Base-by-base conservation (phyloP, 2,888 invertebrate genomes). In the Sesia bembeciformis region DNA sequence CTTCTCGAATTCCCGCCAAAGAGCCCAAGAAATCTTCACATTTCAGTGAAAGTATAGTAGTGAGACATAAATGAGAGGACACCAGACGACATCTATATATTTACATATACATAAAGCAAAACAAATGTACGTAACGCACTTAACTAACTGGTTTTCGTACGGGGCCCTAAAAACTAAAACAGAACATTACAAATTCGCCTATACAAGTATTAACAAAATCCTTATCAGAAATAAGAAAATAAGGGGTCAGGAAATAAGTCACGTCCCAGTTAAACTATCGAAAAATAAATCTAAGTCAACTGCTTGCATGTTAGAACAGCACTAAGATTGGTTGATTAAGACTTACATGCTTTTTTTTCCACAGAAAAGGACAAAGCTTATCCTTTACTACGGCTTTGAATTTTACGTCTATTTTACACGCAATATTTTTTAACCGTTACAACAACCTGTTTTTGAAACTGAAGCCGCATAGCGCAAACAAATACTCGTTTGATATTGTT, bases 381-480 rank as follows among this genome's bases (percentile, higher is more conserved):
- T 50, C 39, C 50, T 4, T 46, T n/a, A 23, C 23, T 4, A 46
- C 46, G 23, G 23, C 46, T 50, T 50, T 8, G 4, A 50, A 38
- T 52, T 60, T 58, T 54, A 55, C 54, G 54, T 55, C 53, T 52
- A 62, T 62, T 64, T 57, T 49, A 54, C 62, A 67, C 59, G 66
- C 62, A 53, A 63, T 46, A 46, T 8, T 23, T 23, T 23, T 23
- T 23, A 23, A 23, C 23, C 23, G 23, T 6, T 41, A 41, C 41
- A 41, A 41, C 41, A 41, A 5, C 2, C 7, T 41, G 41, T 41
- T 23, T 23, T 23, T 2, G 23, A 23, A 23, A 41, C 41, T 41
- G 5, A 41, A 6, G 3, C 7, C 7, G 7, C 41, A 5, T 5
- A 41, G 41, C 1, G 5, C 41, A 41, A 41, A 41, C 5, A 41